Conservation (phyloP, 2,888 invertebrate genomes). For the Drosophila melanosoma region DNA sequence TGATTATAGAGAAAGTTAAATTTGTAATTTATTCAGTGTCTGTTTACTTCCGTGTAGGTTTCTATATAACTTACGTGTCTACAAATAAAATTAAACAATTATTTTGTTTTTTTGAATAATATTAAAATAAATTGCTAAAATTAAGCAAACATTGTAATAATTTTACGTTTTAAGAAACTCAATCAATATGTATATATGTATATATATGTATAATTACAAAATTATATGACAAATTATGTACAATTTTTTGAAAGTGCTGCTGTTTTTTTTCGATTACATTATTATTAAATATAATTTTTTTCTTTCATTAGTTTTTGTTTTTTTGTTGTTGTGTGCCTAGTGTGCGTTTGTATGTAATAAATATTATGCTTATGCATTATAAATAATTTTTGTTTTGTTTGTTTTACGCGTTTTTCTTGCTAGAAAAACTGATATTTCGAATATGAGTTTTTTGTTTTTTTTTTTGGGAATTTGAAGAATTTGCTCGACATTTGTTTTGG, state of each 20-base stretch:
- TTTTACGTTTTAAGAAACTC: conserved; percentile 57
- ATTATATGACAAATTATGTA: conserved; percentile 74
- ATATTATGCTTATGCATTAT: conserved; percentile 62
- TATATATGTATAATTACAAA: conserved; percentile 72
- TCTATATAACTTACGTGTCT: conserved; percentile 30
- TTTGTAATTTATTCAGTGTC: conserved; percentile 14
- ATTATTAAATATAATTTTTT: conserved; percentile 18
- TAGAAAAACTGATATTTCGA: conserved; percentile 66
- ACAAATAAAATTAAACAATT: conserved; percentile 44
- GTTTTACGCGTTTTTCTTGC: conserved; percentile 34
- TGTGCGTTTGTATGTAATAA: conserved; percentile 67
- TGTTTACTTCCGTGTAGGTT: conserved; percentile 15
- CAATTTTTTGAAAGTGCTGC: conserved; percentile 42
- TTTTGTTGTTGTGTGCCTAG: conserved; percentile 34
- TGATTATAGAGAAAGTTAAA: conserved; percentile 28
- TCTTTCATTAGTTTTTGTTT: conserved; percentile 4
- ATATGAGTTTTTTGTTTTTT: conserved; percentile 47
- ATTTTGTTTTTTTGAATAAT: conserved; percentile 19
- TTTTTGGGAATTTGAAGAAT: conserved; percentile 48
- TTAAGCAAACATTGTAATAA: conserved; percentile 72
- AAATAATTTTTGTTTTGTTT: conserved; percentile 32
- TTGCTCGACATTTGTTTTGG: conserved; percentile 41
- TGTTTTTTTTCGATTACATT: conserved; percentile 14
- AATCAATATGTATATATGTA: conserved; percentile 65
- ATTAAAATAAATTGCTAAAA: conserved; percentile 56